Evolutionary conservation across 2,113 vertebrate species (phyloP).

Genomic region (Ascaphus truei): DNA sequence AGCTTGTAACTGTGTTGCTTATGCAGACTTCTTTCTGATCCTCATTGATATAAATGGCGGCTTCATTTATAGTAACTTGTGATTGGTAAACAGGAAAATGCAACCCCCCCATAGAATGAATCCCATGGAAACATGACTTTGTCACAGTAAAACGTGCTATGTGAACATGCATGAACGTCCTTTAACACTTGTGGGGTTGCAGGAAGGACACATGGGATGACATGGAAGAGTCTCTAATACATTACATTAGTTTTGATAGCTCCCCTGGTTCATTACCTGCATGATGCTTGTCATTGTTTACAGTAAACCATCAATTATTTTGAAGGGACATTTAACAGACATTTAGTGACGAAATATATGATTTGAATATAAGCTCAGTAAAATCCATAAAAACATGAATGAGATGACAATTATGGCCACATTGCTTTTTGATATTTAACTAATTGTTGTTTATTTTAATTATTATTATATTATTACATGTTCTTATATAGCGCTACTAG

Average conservation of each 20-base stretch:
- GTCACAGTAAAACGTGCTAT: neutral
- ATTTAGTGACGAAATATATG: neutral
- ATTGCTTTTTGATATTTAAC: no score
- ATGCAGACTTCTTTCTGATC: no score
- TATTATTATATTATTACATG: no score
- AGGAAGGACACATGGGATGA: no score
- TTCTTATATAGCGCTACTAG: no score
- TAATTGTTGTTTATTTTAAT: no score
- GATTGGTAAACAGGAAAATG: no score
- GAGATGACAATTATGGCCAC: neutral
- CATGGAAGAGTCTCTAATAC: constrained; percentile 2
- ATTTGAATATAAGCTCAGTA: neutral
- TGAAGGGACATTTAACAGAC: neutral
- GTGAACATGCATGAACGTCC: neutral
- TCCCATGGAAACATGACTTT: no score
- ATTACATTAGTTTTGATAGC: constrained; percentile 16
- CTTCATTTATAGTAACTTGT: no score
- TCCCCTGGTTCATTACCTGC: constrained; percentile 11
- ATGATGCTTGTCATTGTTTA: constrained; percentile 11
- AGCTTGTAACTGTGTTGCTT: no score
- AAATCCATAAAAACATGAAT: neutral
- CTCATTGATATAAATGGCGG: no score
- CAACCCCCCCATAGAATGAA: no score
- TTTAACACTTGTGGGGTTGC: neutral
- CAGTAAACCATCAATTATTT: constrained; percentile 13